Evolutionary conservation across 2,888 invertebrate species (phyloP).

Genomic region (Drosophila longiperda): DNA sequence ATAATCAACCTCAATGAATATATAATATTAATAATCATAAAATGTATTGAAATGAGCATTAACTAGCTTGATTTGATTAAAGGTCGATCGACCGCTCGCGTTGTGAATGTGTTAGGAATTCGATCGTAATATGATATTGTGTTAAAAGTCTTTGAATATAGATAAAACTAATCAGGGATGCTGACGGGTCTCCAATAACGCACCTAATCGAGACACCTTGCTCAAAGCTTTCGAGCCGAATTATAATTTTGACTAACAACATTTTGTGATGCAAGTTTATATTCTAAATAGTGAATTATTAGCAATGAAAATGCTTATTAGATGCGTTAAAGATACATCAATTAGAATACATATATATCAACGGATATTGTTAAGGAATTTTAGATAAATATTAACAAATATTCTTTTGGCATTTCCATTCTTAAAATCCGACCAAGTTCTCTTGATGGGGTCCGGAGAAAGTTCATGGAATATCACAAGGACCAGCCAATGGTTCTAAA

Average conservation of each 20-base stretch:
- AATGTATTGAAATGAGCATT: constrained; percentile 72
- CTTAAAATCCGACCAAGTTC: neutral
- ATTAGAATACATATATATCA: neutral
- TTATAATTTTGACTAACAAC: constrained; percentile 25
- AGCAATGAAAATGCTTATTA: neutral
- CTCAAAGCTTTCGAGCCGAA: constrained; percentile 15
- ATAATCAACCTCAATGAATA: constrained; percentile 72
- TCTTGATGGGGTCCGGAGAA: neutral
- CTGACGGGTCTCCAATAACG: constrained; percentile 29
- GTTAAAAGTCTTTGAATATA: constrained; percentile 54
- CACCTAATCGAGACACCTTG: constrained; percentile 33
- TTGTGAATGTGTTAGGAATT: constrained; percentile 29
- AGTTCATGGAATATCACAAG: neutral
- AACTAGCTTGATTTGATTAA: constrained; percentile 76
- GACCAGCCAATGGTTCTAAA: no score
- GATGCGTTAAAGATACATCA: neutral
- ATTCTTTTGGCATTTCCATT: neutral
- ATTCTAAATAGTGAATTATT: neutral
- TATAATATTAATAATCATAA: constrained; percentile 78
- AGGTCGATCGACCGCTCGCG: constrained; percentile 41
- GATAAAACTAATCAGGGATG: constrained; percentile 27
- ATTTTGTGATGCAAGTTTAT: neutral
- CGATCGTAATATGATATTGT: constrained; percentile 72
- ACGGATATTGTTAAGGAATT: neutral
- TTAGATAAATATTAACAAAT: neutral